Evolutionary conservation across 1,140 invertebrate species (phyloP), one percentile per base, ranked within the genome.

Genomic region (Caerostris darwini): DNA sequence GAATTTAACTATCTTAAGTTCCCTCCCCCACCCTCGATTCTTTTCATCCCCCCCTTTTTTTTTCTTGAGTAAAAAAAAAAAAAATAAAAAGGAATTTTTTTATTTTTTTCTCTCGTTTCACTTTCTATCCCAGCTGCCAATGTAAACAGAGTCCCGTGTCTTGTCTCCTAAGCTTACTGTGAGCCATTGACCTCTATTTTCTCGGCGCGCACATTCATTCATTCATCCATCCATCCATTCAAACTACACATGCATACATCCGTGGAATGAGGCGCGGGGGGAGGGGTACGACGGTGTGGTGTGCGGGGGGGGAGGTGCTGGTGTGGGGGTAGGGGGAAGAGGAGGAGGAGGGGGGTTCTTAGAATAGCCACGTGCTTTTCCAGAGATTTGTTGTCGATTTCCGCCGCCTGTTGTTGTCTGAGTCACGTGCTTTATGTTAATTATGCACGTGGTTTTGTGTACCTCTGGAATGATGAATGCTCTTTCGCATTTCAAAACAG

Each of bases 311-410:
- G 59, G 59, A 5, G 14, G 86, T 17, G 57, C 8, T 87, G 34
- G 34, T 7, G 69, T 10, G 64, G 53, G 69, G 53, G 59, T 34
- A 34, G 90, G 81, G 57, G 34, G 34, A 34, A 2, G 34, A 12
- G 34, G 50, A 34, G n/a, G 57, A 57, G 90, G 61, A 12, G 64
- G 67, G 69, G 64, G 10, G 90, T 71, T 92, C 90, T 92, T 92
- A 86, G 82, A 92, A 86, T 92, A 86, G 91, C 91, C 91, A 92
- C 91, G 91, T 92, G 91, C 82, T 92, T 92, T 92, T 92, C 59
- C 81, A 69, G 91, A 92, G 91, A 92, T 92, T 92, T 92, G 91
- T 92, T 92, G 91, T 92, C 91, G 91, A 92, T 92, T 92, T 92
- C 82, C 91, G 91, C 82, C 64, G 82, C 77, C 77, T 81, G 69